Percentiles rank a stretch among this genome's conserved stretches.
Conservation (phyloP, 2,113 vertebrate species). For the Rousettus leschenaultii region DNA sequence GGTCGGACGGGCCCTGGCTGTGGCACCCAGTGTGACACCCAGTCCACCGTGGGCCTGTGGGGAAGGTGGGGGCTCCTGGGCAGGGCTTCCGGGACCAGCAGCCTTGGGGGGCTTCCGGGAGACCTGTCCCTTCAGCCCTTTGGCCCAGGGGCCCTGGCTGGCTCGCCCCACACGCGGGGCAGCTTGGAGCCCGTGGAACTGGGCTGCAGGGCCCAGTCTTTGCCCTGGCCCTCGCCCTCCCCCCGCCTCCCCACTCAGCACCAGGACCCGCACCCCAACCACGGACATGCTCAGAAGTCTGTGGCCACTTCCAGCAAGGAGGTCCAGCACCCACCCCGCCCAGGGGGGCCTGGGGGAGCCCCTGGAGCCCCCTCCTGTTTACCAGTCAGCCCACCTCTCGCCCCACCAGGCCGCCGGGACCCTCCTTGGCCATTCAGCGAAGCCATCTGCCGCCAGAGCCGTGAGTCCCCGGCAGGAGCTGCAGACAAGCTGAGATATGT, state of each 20-base stretch:
- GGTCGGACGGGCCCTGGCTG: too few species aligned
- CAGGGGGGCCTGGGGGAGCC: not conserved
- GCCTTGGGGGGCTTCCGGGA: not conserved
- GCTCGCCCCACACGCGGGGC: fast-evolving
- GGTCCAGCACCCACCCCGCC: not conserved
- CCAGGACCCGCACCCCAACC: fast-evolving
- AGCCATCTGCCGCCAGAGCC: conserved; percentile 94
- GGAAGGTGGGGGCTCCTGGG: not conserved
- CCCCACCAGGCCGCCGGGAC: conserved; percentile 87
- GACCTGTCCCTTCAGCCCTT: too few species aligned
- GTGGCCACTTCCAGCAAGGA: not conserved
- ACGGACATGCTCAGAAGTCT: not conserved
- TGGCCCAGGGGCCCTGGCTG: not conserved
- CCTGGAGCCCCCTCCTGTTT: conserved; percentile 85
- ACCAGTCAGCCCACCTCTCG: conserved; percentile 87
- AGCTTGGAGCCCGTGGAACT: not conserved
- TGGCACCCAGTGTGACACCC: too few species aligned
- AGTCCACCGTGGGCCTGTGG: too few species aligned
- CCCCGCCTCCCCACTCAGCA: too few species aligned
- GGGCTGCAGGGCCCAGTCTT: fast-evolving
- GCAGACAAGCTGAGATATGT: conserved; percentile 97
- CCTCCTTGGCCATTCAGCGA: conserved; percentile 88
- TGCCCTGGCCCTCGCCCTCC: not conserved
- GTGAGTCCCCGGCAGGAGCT: conserved; percentile 91
- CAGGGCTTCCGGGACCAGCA: not conserved